A percentile compares a stretch with the other conserved stretches of the same genome.
Evolutionary conservation across 2,113 vertebrate genomes (phyloP).

Genomic region (Eonycteris spelaea): DNA sequence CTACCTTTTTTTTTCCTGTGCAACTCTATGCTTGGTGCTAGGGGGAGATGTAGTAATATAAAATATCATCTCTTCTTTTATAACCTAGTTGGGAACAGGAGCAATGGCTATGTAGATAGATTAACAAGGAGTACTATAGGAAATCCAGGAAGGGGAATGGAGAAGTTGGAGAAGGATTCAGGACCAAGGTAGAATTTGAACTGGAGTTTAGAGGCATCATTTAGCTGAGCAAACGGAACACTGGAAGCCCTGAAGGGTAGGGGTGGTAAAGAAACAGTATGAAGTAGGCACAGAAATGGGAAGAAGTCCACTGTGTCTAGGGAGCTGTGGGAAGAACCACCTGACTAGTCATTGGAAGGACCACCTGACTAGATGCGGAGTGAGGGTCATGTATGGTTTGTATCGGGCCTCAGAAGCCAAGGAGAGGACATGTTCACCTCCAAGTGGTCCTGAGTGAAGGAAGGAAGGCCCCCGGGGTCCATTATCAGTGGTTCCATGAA

Average conservation of each 20-base stretch:
- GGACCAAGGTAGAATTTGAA: background rate
- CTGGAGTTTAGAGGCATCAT: background rate
- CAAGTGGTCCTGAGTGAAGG: background rate
- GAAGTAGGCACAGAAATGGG: background rate
- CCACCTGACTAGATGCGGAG: background rate
- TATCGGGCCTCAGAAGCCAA: background rate
- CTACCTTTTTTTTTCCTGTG: background rate
- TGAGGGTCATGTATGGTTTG: background rate
- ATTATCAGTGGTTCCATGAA: background rate
- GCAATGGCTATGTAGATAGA: background rate
- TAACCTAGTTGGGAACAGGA: background rate
- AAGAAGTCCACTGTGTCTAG: background rate
- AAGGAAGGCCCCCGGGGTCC: background rate
- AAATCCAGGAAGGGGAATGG: background rate
- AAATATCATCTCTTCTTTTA: constrained; percentile 18
- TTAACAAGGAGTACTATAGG: background rate
- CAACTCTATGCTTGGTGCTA: background rate
- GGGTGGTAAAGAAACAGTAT: background rate
- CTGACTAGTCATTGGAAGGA: background rate
- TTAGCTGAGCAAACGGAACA: background rate
- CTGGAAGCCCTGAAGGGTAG: background rate
- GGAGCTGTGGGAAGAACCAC: background rate
- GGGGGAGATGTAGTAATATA: background rate
- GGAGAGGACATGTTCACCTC: background rate
- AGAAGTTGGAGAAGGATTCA: background rate